Conservation (phyloP, 2,797 vertebrate genomes). For the Sparidentex hasta region DNA sequence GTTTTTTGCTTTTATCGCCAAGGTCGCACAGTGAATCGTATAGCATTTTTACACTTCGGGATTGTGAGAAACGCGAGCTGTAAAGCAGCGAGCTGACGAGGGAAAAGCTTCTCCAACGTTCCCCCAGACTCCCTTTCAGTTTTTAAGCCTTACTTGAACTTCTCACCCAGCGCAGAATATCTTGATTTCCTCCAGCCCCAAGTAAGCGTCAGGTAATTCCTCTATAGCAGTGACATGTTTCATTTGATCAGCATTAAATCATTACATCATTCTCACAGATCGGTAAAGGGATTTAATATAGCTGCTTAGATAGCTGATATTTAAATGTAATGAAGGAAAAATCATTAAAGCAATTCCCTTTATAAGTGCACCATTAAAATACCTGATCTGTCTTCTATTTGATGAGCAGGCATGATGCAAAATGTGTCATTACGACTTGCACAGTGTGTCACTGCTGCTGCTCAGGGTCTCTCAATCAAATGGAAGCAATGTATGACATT, state of each 20-base stretch:
- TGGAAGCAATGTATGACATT: too few species aligned
- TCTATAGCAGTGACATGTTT: slow-evolving; percentile 24
- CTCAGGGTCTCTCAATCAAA: too few species aligned
- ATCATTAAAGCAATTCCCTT: slow-evolving; percentile 12
- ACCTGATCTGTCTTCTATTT: background rate
- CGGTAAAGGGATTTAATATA: slow-evolving; percentile 12
- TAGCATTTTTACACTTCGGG: background rate
- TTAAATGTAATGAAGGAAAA: slow-evolving; percentile 17
- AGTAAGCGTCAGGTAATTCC: slow-evolving; percentile 19
- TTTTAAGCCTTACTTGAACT: slow-evolving; percentile 25
- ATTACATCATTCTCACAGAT: slow-evolving; percentile 13
- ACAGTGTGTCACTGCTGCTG: too few species aligned
- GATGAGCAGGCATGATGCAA: slow-evolving; percentile 31
- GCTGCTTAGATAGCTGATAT: slow-evolving; percentile 26
- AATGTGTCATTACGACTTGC: too few species aligned
- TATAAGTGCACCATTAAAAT: slow-evolving; percentile 9
- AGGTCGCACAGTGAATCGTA: slow-evolving; percentile 13
- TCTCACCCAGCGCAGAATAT: slow-evolving; percentile 6
- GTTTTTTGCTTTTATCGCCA: slow-evolving; percentile 9
- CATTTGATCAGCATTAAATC: slow-evolving; percentile 24
- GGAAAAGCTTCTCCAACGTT: slow-evolving; percentile 7
- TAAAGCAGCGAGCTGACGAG: background rate
- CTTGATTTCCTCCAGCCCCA: background rate
- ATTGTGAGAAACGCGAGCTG: slow-evolving; percentile 15
- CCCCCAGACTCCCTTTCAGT: background rate